These are phyloP conservation scores for Luffia ferchaultella DNA, from an alignment of 2,888 invertebrate genomes.

Conservation along the genomic window DNA sequence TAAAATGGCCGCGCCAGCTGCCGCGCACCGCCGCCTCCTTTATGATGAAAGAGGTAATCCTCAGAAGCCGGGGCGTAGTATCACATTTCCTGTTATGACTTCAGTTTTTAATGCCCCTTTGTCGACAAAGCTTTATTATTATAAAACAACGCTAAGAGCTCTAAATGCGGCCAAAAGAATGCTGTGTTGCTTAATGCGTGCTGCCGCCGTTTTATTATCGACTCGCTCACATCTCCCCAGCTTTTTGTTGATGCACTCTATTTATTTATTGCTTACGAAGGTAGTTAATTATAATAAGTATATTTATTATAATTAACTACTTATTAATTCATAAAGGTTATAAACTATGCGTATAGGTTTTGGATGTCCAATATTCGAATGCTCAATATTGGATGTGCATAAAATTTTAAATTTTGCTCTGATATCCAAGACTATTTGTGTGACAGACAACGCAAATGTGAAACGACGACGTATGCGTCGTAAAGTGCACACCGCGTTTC, in stretches of 20 bases:
- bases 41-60: conserved; percentile 56
- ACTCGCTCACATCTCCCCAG: background rate
- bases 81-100: conserved; percentile 64
- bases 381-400: no score
- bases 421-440: no score
- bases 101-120: conserved; percentile 57
- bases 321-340: no score
- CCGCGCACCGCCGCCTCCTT: conserved; percentile 44
- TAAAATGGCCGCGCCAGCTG: conserved; percentile 56
- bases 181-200: background rate
- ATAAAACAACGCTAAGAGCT: conserved; percentile 39
- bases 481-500: conserved; percentile 58
- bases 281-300: background rate
- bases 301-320: no score
- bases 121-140: conserved; percentile 40
- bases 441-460: conserved; percentile 32
- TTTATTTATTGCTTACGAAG: background rate
- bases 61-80: conserved; percentile 43
- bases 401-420: no score
- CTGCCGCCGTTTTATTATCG: background rate
- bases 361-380: no score
- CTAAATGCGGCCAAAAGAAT: conserved; percentile 35
- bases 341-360: no score
- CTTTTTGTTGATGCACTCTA: background rate
- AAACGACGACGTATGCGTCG: conserved; percentile 52